Percentiles rank a stretch among this genome's conserved stretches.
Conservation (phyloP, 1,140 invertebrate genomes). For the Globodera rostochiensis region DNA sequence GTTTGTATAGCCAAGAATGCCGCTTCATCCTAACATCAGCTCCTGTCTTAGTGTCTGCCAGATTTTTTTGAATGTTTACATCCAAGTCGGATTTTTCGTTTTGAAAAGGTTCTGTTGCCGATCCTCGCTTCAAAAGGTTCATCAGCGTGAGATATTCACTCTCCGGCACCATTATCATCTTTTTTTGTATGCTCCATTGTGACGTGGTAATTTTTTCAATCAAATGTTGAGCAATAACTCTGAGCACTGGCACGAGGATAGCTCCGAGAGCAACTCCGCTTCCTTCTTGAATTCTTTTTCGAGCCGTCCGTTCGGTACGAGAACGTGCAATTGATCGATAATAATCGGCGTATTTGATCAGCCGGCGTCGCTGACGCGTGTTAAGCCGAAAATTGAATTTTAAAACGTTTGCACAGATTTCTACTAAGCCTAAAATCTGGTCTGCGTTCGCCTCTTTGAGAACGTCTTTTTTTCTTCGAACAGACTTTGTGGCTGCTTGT, state of each 20-base stretch:
- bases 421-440: slow-evolving; percentile 31
- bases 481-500: not conserved
- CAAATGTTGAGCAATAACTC: slow-evolving; percentile 12
- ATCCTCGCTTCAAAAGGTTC: slow-evolving; percentile 12
- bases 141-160: slow-evolving; percentile 4
- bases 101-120: not conserved
- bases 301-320: slow-evolving; percentile 16
- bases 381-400: slow-evolving; percentile 23
- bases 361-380: not conserved
- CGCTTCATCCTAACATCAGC: not conserved
- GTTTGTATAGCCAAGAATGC: slow-evolving; percentile 14
- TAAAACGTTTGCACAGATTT: slow-evolving; percentile 38
- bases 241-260: slow-evolving; percentile 8
- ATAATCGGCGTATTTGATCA: slow-evolving; percentile 33
- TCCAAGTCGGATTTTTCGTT: slow-evolving; percentile 1
- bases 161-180: slow-evolving; percentile 34
- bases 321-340: slow-evolving; percentile 29
- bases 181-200: slow-evolving; percentile 15
- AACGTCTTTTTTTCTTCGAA: not conserved
- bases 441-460: not conserved
- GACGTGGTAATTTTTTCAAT: slow-evolving; percentile 1
- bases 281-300: slow-evolving; percentile 34
- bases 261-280: slow-evolving; percentile 6
- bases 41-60: not conserved
- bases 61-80: not conserved